Evolutionary conservation across 2,113 vertebrate species (phyloP).

Genomic region (Penelope pileata): DNA sequence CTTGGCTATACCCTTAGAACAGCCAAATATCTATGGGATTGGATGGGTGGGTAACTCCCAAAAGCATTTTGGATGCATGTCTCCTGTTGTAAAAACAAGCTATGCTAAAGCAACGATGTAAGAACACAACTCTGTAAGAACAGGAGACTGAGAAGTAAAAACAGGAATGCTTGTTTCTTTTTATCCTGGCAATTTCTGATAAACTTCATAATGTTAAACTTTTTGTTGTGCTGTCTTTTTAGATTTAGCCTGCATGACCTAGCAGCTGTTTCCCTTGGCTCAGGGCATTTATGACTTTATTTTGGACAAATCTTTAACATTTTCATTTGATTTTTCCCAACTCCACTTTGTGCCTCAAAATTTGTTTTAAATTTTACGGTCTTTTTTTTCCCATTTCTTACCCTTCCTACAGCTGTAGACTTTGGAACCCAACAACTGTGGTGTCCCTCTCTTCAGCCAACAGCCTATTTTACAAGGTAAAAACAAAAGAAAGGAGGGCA

Average conservation of each 20-base stretch:
- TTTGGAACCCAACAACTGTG: conserved; percentile 66
- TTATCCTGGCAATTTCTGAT: conserved; percentile 47
- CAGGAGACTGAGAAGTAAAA: not conserved
- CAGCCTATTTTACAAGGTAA: conserved; percentile 33
- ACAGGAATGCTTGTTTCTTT: not conserved
- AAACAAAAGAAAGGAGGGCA: conserved; percentile 33
- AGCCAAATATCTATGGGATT: not conserved
- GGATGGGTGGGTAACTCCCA: not conserved
- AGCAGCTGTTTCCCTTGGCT: conserved; percentile 83
- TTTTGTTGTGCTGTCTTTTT: conserved; percentile 64
- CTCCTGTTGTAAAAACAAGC: not conserved
- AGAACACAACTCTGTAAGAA: not conserved
- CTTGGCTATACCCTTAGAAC: not conserved
- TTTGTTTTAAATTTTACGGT: conserved; percentile 86
- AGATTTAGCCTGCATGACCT: conserved; percentile 68
- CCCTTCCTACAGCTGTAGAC: conserved; percentile 71
- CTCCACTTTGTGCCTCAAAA: conserved; percentile 72
- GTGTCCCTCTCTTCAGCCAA: conserved; percentile 31
- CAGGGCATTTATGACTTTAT: conserved; percentile 80
- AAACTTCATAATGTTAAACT: conserved; percentile 58
- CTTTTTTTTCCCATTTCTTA: not conserved
- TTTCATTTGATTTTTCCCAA: conserved; percentile 81
- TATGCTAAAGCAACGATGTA: not conserved
- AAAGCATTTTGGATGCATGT: not conserved
- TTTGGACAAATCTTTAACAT: conserved; percentile 80